Evolutionary conservation across 2,797 vertebrate species (phyloP), one percentile per base, ranked within the genome.

Genomic region (Microcaecilia unicolor): DNA sequence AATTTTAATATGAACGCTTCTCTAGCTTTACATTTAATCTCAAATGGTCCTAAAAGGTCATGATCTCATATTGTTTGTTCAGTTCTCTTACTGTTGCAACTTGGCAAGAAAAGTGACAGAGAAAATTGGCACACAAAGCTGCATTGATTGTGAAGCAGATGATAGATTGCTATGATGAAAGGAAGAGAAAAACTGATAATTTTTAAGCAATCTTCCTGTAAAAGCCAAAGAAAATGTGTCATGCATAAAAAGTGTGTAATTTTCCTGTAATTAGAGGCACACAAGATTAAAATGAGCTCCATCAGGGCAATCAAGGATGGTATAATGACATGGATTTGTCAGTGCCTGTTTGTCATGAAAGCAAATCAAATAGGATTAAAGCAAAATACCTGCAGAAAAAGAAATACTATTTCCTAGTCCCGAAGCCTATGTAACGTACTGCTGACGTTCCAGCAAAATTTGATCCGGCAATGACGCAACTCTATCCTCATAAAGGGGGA

Each of bases 251-350:
- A 81, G 67, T 76, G 67, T 80, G 76, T 52, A 78, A 80, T 83
- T 81, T 78, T 77, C 72, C 69, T 78, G 74, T 81, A 80, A 81
- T 83, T 81, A 81, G 80, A 70, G 67, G 61, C 76, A 77, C 63
- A 78, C 65, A 71, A 78, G 73, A 81, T 73, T 80, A 77, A 80
- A 80, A 82, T 75, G 70, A 77, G 71, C 77, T 82, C 71, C 70
- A 76, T 78, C 76, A 77, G 73, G 80, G 74, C 76, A 80, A 77
- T 83, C 78, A 80, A 73, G 73, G 70, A 78, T 77, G 76, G 74
- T 77, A 78, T 80, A 72, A 61, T 69, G 59, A 61, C 49, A 55
- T 66, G 74, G 72, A 74, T 78, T 78, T 80, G 64, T 78, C 78
- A 67, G 70, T 43, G 67, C 64, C 58, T 67, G 71, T 77, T 80